These are phyloP conservation scores for Coboldia fuscipes DNA, from an alignment of 1,140 invertebrate genomes.

Conservation along the genomic window DNA sequence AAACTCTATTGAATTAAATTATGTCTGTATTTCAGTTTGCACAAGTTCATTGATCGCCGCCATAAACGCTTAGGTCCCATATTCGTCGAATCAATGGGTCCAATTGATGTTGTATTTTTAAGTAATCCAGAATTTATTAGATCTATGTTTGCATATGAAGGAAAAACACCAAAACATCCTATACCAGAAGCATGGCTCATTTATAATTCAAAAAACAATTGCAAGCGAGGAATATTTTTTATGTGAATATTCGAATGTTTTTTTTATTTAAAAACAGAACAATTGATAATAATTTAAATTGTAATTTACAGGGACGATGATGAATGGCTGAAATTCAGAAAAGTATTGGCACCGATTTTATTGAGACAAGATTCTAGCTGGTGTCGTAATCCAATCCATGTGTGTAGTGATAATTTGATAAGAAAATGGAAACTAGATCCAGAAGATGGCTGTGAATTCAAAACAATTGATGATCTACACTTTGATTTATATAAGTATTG, in stretches of 20 bases:
- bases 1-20: no score
- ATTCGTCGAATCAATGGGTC: constrained; percentile 46
- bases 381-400: constrained; percentile 25
- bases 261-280: background rate
- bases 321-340: constrained; percentile 49
- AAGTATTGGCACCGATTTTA: constrained; percentile 49
- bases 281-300: background rate
- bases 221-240: constrained; percentile 61
- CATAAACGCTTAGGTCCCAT: constrained; percentile 54
- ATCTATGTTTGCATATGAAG: constrained; percentile 47
- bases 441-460: no score
- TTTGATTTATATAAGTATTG: no score
- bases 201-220: constrained; percentile 49
- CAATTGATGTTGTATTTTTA: constrained; percentile 41
- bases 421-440: constrained; percentile 23
- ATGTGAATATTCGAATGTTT: constrained; percentile 51
- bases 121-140: constrained; percentile 27
- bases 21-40: constrained; percentile 31
- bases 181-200: constrained; percentile 61
- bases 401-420: constrained; percentile 24
- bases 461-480: no score
- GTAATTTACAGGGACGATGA: constrained; percentile 38
- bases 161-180: constrained; percentile 52
- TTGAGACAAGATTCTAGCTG: constrained; percentile 28
- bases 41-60: constrained; percentile 47